Conservation (phyloP, 2,113 vertebrate species). For the Tragelaphus imberbis region DNA sequence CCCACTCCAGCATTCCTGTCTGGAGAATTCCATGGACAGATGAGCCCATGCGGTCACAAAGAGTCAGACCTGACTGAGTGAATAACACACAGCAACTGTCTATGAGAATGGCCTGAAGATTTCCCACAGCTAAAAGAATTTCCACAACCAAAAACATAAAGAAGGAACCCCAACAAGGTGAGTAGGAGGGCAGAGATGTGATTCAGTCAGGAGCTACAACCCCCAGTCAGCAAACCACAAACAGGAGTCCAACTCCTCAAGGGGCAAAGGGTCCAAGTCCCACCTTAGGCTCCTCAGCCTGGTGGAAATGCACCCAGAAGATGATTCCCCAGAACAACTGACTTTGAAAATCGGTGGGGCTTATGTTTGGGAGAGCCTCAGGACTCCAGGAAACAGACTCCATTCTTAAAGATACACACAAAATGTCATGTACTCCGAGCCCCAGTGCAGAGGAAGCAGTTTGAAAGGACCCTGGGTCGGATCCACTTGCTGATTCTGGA, state of each 20-base stretch:
- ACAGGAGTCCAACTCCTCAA: neutral
- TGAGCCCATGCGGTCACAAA: fast-evolving
- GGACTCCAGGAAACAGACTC: neutral
- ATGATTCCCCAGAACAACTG: neutral
- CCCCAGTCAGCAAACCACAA: neutral
- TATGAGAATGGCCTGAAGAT: neutral
- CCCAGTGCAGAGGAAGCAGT: neutral
- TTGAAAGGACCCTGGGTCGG: neutral
- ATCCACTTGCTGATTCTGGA: neutral
- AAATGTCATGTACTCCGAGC: neutral
- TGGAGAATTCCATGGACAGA: neutral
- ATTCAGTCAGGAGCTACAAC: neutral
- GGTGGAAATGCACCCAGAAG: neutral
- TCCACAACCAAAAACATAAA: neutral
- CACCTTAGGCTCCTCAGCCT: neutral
- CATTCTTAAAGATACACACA: neutral
- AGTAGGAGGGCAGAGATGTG: neutral
- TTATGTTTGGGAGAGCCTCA: neutral
- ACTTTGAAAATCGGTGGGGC: neutral
- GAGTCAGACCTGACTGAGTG: neutral
- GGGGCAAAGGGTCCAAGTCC: neutral
- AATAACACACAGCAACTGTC: neutral
- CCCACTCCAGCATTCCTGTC: neutral
- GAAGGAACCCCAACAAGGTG: neutral
- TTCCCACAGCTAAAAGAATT: neutral